A percentile compares a stretch with the other conserved stretches of the same genome.
Evolutionary conservation across 2,888 invertebrate genomes (phyloP).

Genomic region (Celastrina argiolus): DNA sequence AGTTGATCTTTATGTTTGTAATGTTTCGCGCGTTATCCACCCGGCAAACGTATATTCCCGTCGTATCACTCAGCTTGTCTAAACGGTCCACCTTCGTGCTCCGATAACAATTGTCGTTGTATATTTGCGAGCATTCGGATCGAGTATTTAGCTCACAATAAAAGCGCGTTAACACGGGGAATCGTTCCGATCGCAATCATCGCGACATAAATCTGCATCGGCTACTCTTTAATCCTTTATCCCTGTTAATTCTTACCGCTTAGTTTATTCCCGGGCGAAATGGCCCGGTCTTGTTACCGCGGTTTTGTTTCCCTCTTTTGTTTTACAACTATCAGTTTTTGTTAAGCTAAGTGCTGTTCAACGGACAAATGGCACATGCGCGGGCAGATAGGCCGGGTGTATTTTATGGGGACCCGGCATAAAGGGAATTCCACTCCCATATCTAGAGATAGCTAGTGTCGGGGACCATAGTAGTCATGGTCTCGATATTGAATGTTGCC

Average conservation of each 20-base stretch:
- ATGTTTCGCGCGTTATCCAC: neutral
- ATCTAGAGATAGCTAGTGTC: slow-evolving; percentile 39
- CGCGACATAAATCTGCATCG: slow-evolving; percentile 76
- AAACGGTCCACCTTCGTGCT: neutral
- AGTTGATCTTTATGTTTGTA: neutral
- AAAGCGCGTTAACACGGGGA: slow-evolving; percentile 62
- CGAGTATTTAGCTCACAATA: slow-evolving; percentile 39
- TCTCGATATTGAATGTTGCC: slow-evolving; percentile 30
- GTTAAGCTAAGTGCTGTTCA: slow-evolving; percentile 75
- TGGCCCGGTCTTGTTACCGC: slow-evolving; percentile 67
- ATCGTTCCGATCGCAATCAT: slow-evolving; percentile 71
- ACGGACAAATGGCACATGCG: slow-evolving; percentile 68
- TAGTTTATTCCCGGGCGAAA: slow-evolving; percentile 74
- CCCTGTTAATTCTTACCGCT: slow-evolving; percentile 77
- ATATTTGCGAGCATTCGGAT: neutral
- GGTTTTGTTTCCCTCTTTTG: slow-evolving; percentile 69
- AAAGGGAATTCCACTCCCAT: slow-evolving; percentile 44
- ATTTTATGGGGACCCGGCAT: slow-evolving; percentile 54
- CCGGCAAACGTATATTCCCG: neutral
- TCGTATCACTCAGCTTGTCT: slow-evolving; percentile 11
- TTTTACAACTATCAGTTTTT: slow-evolving; percentile 76
- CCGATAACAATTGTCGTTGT: slow-evolving; percentile 16
- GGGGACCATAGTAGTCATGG: slow-evolving; percentile 34
- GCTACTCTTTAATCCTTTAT: slow-evolving; percentile 77
- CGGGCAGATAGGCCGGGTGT: slow-evolving; percentile 53